Percentiles rank a stretch among this genome's conserved stretches.
phyloP scores from a whole-genome alignment of 2,888 invertebrate genomes.

The Elysia crispata region DNA sequence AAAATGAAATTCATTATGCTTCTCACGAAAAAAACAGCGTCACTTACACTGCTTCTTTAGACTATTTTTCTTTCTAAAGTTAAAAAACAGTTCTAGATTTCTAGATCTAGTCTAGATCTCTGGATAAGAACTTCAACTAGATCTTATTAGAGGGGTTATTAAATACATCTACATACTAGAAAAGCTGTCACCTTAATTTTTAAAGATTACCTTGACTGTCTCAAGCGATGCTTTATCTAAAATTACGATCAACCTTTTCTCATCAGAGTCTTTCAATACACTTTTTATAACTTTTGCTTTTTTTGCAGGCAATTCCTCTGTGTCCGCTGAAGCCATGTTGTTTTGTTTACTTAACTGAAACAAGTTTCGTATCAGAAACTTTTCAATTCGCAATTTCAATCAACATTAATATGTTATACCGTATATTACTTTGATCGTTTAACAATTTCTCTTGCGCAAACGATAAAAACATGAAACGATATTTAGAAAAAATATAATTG shows the following conservation, averaged over 20 bases:
- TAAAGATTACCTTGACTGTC: constrained; percentile 92
- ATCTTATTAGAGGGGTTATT: neutral
- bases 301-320: constrained; percentile 25
- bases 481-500: too few relatives aligned
- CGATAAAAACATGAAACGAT: too few relatives aligned
- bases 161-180: constrained; percentile 1
- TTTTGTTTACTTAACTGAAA: neutral
- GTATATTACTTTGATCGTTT: too few relatives aligned
- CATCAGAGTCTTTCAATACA: constrained; percentile 41
- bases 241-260: constrained; percentile 88
- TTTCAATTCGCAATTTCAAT: too few relatives aligned
- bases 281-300: constrained; percentile 51
- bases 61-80: too few relatives aligned
- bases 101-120: neutral
- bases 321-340: constrained; percentile 52
- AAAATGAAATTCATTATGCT: too few relatives aligned
- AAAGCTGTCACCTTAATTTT: neutral
- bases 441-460: too few relatives aligned
- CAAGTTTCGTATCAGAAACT: too few relatives aligned
- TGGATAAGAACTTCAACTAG: neutral
- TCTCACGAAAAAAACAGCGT: too few relatives aligned
- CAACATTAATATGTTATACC: too few relatives aligned
- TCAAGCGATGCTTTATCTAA: constrained; percentile 96
- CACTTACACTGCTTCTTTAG: too few relatives aligned
- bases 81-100: too few relatives aligned